Evolutionary conservation across 2,797 vertebrate species (phyloP), one percentile per base, ranked within the genome.

Genomic region (Bradypodion ventrale): DNA sequence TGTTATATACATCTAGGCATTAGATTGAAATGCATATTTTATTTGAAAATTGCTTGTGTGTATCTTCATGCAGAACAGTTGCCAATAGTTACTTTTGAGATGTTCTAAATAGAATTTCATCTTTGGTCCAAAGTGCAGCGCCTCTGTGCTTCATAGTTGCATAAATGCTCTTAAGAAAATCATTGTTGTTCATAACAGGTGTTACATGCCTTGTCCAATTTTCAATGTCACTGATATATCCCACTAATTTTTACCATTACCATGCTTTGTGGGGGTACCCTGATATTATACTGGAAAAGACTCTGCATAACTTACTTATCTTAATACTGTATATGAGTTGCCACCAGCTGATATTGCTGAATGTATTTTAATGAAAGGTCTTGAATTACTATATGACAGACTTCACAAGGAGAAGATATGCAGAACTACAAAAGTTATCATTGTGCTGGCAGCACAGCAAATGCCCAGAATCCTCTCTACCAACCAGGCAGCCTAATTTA

Each of bases 381-480:
- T 89, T 92, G 89, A 90, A 92, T 93, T 92, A 85, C 56, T 93
- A 77, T 75, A 85, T 93, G 87, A 72, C 87, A 87, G 68, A 46
- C 72, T 90, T 66, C 87, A 44, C 91, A 93, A 69, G 82, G 63
- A 89, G 35, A 89, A 93, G 87, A 88, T 91, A 78, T 49, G 49
- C 62, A 92, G 88, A 93, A 73, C 68, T 93, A 93, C 89, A 90
- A 94, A 92, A 88, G 78, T 85, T 90, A 91, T 92, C 75, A 89
- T 85, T 68, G 87, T 84, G 52, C 82, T 78, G 75, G 72, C 27
- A 90, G 44, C 80, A 46, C 19, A 84, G 29, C 91, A 80, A 93
- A 87, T 91, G 77, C 83, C 80, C 65, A 0, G 95, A 94, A 93
- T 93, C 93, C 75, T 23, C 35, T 66, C 85, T 86, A 35, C 5